phyloP scores from a whole-genome alignment of 1,140 invertebrate species.

The Physella acuta region DNA sequence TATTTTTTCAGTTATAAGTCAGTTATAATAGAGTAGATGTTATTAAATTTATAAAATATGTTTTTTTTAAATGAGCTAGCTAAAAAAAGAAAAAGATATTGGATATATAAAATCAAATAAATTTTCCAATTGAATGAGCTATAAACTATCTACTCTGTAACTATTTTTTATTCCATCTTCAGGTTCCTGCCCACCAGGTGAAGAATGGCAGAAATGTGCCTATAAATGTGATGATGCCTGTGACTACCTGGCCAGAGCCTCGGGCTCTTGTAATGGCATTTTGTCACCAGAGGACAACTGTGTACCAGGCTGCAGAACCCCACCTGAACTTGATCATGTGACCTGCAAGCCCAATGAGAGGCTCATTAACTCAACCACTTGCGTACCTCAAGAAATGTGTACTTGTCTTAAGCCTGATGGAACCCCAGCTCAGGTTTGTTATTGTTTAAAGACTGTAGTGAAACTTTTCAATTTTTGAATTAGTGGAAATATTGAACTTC shows the following conservation, averaged over 20 bases:
- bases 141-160: not conserved
- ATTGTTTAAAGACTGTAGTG: too few species aligned
- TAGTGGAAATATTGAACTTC: too few species aligned
- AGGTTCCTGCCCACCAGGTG: constrained; percentile 39
- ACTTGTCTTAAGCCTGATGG: constrained; percentile 45
- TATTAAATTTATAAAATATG: not conserved
- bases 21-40: not conserved
- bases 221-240: constrained; percentile 43
- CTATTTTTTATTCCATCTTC: constrained; percentile 15
- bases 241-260: constrained; percentile 30
- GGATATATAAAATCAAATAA: too few species aligned
- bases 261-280: constrained; percentile 29
- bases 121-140: too few species aligned
- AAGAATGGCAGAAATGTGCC: constrained; percentile 36
- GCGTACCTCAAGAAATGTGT: constrained; percentile 39
- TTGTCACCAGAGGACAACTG: constrained; percentile 26
- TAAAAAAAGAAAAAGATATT: too few species aligned
- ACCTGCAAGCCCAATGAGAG: constrained; percentile 35
- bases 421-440: constrained; percentile 41
- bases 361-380: constrained; percentile 36
- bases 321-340: not conserved
- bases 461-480: too few species aligned
- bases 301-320: constrained; percentile 38
- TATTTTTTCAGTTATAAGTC: not conserved
- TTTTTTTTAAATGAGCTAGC: too few species aligned